Conservation (phyloP, 2,113 vertebrate genomes). For the Tragelaphus imberbis region DNA sequence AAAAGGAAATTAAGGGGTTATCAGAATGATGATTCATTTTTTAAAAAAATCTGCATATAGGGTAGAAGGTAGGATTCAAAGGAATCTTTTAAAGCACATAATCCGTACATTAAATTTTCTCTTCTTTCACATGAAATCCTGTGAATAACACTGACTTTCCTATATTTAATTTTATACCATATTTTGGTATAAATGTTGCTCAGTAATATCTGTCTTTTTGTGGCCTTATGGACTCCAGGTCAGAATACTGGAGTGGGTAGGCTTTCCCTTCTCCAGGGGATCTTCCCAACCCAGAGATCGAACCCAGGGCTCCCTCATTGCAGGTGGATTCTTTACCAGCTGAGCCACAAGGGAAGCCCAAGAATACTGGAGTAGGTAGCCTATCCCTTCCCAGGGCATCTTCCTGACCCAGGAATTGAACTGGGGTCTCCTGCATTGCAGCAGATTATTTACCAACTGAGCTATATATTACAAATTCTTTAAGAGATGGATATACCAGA, state of each 20-base stretch:
- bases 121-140: background rate
- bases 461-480: background rate
- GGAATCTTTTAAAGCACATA: background rate
- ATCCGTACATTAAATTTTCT: background rate
- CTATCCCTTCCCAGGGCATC: background rate
- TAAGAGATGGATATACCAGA: background rate
- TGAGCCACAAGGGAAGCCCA: background rate
- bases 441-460: background rate
- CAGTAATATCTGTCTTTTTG: background rate
- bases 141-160: background rate
- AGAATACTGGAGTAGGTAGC: background rate
- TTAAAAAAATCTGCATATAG: background rate
- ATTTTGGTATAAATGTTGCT: background rate
- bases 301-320: background rate
- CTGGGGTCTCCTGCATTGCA: background rate
- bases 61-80: background rate
- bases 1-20: background rate
- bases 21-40: background rate
- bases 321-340: background rate
- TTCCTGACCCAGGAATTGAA: background rate
- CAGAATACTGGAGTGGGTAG: background rate
- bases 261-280: background rate
- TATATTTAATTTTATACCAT: conserved; percentile 15
- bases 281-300: background rate
- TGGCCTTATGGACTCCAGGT: background rate